phyloP scores from a whole-genome alignment of 2,888 invertebrate species.

The Diploptera punctata region DNA sequence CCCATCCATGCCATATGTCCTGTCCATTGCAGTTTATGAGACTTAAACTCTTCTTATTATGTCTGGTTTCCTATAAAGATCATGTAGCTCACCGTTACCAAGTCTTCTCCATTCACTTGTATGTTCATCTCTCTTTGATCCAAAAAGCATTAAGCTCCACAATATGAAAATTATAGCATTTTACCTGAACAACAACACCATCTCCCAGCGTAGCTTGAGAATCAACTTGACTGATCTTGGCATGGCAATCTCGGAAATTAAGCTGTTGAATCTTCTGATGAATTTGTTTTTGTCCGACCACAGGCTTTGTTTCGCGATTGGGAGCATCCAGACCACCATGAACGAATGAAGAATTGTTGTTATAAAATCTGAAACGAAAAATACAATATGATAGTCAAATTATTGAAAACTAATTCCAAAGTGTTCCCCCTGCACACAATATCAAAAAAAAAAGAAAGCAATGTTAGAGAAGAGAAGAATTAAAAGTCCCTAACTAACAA shows the following conservation, averaged over 20 bases:
- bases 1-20: too few relatives aligned
- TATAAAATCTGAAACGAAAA: conserved; percentile 80
- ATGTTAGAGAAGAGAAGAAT: background rate
- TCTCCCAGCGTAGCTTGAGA: conserved; percentile 89
- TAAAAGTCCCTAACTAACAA: background rate
- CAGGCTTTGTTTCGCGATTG: conserved; percentile 82
- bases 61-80: too few relatives aligned
- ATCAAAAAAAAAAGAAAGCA: background rate
- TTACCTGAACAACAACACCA: conserved; percentile 92
- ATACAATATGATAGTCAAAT: background rate
- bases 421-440: too few relatives aligned
- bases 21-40: too few relatives aligned
- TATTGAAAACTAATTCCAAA: too few relatives aligned
- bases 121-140: too few relatives aligned
- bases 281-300: conserved; percentile 92
- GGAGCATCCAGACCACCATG: conserved; percentile 90
- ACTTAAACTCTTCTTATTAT: too few relatives aligned
- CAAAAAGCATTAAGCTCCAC: too few relatives aligned
- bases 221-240: conserved; percentile 97
- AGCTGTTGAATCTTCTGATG: conserved; percentile 94
- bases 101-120: too few relatives aligned
- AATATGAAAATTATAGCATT: too few relatives aligned
- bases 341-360: conserved; percentile 94
- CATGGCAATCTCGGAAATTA: conserved; percentile 96
- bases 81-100: too few relatives aligned